Evolutionary conservation across 2,888 invertebrate species (phyloP), one percentile per base, ranked within the genome.

Genomic region (Drosophila antonietae): DNA sequence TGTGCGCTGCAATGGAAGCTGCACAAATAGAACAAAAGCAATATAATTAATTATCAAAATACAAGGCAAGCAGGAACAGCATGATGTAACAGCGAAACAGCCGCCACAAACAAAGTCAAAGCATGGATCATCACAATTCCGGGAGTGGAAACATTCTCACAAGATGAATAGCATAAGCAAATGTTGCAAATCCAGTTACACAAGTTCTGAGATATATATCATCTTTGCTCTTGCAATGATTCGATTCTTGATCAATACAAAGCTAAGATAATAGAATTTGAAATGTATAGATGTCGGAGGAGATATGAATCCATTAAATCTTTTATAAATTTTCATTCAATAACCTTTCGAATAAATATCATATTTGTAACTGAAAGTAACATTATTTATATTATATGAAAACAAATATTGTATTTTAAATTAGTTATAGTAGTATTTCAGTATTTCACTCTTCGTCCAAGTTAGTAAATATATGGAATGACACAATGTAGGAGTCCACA

Each of bases 31-130:
- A 73, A 86, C 84, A 88, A 89, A 83, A 68, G 80, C 83, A 75
- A 89, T 89, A 80, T 80, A 85, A 86, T 89, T 85, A 86, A 86
- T 86, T 89, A 86, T 86, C 78, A 76, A 74, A 75, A 67, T 77
- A 76, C 86, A 86, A 82, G 74, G 88, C 75, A 73, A 78, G 85
- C 85, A 82, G 75, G 82, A 88, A 65, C 80, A 79, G 72, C 80
- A 73, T 75, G 75, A 68, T 82, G 76, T 64, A 57, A 62, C 64
- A 62, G 46, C 49, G 58, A 55, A 52, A 61, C 51, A 63, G 23
- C 41, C 55, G 57, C 60, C 23, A 60, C 66, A 31, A 39, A n/a
- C 56, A 68, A 55, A 28, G 57, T 53, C 28, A 59, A 18, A 39
- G 58, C 51, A 53, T 68, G 68, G 49, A 49, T 55, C 66, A 64